Base-by-base conservation (phyloP, 2,888 invertebrate genomes). In the Cryptus viduatorius region DNA sequence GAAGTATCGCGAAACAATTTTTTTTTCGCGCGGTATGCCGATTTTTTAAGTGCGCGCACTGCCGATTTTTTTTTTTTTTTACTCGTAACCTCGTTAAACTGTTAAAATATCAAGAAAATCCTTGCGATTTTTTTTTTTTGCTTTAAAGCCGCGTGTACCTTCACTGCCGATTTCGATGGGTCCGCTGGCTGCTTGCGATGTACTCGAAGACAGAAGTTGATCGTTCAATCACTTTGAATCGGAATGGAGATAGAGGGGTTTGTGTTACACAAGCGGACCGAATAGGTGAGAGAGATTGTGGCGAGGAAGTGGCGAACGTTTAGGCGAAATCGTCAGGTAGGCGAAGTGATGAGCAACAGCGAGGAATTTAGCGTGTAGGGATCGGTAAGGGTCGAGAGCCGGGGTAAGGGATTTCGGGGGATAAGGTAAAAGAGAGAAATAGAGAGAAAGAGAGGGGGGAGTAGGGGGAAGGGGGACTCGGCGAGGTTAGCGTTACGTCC, bases 401-500 rank as follows among this genome's bases (percentile, higher is more conserved):
- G 82, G 29, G 31, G 91, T 89, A 83, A 82, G 75, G 77, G 77
- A 94, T 73, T 59, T 80, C 77, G 79, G 69, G 76, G 72, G 67
- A 81, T 94, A 94, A 94, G 94, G 94, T 94, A 94, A 94, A 94
- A 94, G 94, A 94, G 94, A 89, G 84, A 89, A 94, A 94, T 94
- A 94, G 94, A 92, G 94, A 93, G 93, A 94, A 93, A 94, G 94
- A 94, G 94, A 94, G 91, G 94, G 94, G 94, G 93, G 92, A 89
- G 92, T 90, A 90, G 92, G 93, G 92, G 94, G 53, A 68, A 78
- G 84, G 84, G 87, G 85, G 80, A 94, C 75, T 77, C 77, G 88
- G 91, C 90, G 89, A 93, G 90, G 31, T 92, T 92, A 92, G 92
- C 93, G 92, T 92, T 90, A 92, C 91, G 92, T 92, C 93, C 91